A percentile compares a stretch with the other conserved stretches of the same genome.
phyloP scores from a whole-genome alignment of 2,113 vertebrate genomes.

The Vulpes vulpes region DNA sequence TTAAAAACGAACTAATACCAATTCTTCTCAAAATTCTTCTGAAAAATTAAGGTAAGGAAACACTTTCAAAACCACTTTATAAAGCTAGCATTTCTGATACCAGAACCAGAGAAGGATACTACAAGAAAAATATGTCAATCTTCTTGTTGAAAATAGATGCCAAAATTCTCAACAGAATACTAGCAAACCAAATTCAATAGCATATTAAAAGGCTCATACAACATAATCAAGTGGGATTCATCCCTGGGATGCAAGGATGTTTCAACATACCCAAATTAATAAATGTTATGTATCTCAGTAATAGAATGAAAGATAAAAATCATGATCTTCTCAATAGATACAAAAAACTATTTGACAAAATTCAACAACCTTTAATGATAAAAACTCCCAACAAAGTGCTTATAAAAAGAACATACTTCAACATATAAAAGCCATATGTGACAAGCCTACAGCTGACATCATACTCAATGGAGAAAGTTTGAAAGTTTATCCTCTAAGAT shows the following conservation, averaged over 20 bases:
- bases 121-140: neutral
- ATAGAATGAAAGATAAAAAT: neutral
- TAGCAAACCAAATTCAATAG: neutral
- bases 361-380: neutral
- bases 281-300: neutral
- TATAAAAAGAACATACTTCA: neutral
- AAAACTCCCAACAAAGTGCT: neutral
- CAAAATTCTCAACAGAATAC: neutral
- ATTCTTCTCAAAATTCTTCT: neutral
- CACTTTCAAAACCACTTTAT: neutral
- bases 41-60: neutral
- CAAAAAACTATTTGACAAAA: neutral
- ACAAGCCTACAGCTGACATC: neutral
- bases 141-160: neutral
- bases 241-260: neutral
- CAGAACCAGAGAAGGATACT: neutral
- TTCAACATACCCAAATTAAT: neutral
- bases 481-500: neutral
- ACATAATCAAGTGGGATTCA: neutral
- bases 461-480: neutral
- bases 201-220: neutral
- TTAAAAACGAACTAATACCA: neutral
- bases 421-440: neutral
- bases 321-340: neutral
- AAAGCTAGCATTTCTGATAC: neutral